Base-by-base conservation (phyloP, 2,888 invertebrate species). In the Parochlus steinenii region DNA sequence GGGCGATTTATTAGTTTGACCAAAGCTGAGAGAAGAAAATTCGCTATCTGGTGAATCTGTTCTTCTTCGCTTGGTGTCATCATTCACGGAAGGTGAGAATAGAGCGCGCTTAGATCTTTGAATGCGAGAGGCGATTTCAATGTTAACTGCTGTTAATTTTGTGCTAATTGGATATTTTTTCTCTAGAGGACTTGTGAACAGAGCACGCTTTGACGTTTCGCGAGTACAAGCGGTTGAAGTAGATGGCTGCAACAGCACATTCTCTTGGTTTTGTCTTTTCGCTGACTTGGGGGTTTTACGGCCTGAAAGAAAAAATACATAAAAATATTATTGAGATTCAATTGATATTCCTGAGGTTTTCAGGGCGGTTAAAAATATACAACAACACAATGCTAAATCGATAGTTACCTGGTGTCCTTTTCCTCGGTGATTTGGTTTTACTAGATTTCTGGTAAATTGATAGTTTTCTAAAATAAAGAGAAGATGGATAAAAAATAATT, bases 151-250 rank as follows among this genome's bases (percentile, higher is more conserved):
- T 33, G 3, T 55, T 52, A 5, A 53, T 32, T 20, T 55, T 34
- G 47, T 58, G 48, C 45, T 44, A 14, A 30, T 31, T 40, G 43
- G 45, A 37, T 42, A 30, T 44, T 38, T 47, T 7, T 48, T 56
- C 40, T 62, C 64, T 43, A 65, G 67, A 2, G 81, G 80, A 49
- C 80, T 81, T 45, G 77, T 69, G 46, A 82, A 82, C 3, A 82
- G 53, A 0, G 80, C 79, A 37, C 81, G 62, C 45, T 78, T 81
- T 0, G 74, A 63, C 1, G 67, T 64, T 48, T 73, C 73, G 14
- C 67, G 53, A 0, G 66, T 57, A 3, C 62, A 59, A 6, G 29
- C 22, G 4, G 11, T 20, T 8, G 27, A 8, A 7, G 12, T 6
- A 15, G 10, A 27, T 8, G 2, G 3, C 11, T 8, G 19, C 6